A percentile compares a stretch with the other conserved stretches of the same genome.
Evolutionary conservation across 2,113 vertebrate genomes (phyloP).

Genomic region (Leptobrachium leishanense): DNA sequence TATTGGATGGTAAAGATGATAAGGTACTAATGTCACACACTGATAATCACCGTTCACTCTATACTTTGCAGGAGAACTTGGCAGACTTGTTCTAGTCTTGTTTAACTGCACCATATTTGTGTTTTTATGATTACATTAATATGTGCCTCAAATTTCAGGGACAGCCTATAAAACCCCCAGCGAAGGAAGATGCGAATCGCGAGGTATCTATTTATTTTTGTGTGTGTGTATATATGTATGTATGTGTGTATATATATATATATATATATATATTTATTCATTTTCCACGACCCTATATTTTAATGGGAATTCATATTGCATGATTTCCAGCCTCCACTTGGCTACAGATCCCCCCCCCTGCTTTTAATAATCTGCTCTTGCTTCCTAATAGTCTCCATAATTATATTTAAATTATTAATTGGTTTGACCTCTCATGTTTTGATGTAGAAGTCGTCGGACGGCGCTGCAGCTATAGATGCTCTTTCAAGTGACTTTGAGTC

Average conservation of each 20-base stretch:
- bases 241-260: background rate
- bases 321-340: no score
- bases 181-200: conserved; percentile 47
- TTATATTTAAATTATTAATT: background rate
- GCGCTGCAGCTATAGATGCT: conserved; percentile 59
- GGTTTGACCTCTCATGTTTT: background rate
- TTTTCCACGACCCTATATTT: no score
- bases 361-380: no score
- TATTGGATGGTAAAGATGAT: conserved; percentile 62
- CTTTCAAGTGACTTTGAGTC: conserved; percentile 64
- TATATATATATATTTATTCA: background rate
- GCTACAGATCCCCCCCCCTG: no score
- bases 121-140: background rate
- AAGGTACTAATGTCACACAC: background rate
- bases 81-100: no score
- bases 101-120: no score
- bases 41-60: no score
- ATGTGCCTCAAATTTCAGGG: conserved; percentile 55
- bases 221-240: background rate
- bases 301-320: no score
- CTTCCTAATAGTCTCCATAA: no score
- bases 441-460: conserved; percentile 30
- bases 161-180: conserved; percentile 54
- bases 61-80: background rate
- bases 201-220: conserved; percentile 58